phyloP scores from a whole-genome alignment of 2,797 vertebrate species.

The Ceryle rudis region DNA sequence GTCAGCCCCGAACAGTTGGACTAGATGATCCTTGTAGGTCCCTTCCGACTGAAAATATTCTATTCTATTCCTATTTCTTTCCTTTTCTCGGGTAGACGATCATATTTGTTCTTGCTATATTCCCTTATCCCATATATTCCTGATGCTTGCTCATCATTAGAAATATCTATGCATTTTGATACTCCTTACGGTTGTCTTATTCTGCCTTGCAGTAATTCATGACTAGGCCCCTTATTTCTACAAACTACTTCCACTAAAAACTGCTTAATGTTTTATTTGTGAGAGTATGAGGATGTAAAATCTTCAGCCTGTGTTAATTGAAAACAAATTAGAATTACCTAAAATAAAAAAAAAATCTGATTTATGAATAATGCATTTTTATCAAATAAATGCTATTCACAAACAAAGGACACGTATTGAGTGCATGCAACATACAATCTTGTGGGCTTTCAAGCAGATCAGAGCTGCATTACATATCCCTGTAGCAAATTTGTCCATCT shows the following conservation, averaged over 20 bases:
- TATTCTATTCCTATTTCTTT: too few species aligned
- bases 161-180: not conserved
- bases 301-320: not conserved
- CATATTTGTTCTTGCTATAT: not conserved
- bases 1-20: not conserved
- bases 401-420: not conserved
- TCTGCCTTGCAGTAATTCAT: not conserved
- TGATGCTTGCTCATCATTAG: not conserved
- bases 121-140: not conserved
- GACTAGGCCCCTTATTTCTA: not conserved
- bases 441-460: not conserved
- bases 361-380: not conserved
- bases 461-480: not conserved
- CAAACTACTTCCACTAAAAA: not conserved
- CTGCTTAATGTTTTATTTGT: not conserved
- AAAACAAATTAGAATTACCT: not conserved
- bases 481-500: not conserved
- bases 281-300: not conserved
- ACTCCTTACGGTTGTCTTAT: not conserved
- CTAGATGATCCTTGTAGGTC: not conserved
- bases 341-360: not conserved
- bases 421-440: not conserved
- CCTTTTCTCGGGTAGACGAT: not conserved
- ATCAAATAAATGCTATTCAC: not conserved
- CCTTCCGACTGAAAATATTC: not conserved